Conservation (phyloP, 2,113 vertebrate species). For the Nipponia nippon region DNA sequence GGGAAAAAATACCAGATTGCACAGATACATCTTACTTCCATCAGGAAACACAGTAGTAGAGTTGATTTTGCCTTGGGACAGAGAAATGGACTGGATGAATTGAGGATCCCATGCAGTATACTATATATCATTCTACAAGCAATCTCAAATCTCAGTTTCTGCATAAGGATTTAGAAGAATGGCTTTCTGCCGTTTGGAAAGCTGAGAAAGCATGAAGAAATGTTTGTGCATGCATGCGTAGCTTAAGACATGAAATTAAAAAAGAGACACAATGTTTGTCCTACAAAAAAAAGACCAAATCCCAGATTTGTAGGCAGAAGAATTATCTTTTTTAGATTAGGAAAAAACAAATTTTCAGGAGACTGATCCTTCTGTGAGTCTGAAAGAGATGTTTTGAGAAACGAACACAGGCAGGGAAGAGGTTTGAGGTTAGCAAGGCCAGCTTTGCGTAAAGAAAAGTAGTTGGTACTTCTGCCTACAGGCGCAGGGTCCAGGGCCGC, state of each 20-base stretch:
- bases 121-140: background rate
- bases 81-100: rapidly evolving
- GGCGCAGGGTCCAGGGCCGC: rapidly evolving
- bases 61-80: background rate
- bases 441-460: background rate
- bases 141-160: background rate
- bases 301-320: background rate
- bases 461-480: background rate
- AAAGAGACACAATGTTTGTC: background rate
- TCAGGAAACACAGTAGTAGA: background rate
- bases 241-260: background rate
- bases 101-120: background rate
- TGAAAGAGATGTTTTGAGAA: background rate
- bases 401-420: rapidly evolving
- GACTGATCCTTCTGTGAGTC: background rate
- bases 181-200: background rate
- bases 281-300: rapidly evolving
- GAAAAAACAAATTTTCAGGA: background rate
- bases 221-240: rapidly evolving
- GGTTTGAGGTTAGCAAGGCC: background rate
- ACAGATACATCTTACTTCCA: background rate
- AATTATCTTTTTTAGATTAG: background rate
- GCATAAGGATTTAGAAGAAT: background rate
- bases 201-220: background rate
- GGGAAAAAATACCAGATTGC: background rate